Base-by-base conservation (phyloP, 35 echinoderm and acorn worm genomes). In the Ophiothrix spiculata region DNA sequence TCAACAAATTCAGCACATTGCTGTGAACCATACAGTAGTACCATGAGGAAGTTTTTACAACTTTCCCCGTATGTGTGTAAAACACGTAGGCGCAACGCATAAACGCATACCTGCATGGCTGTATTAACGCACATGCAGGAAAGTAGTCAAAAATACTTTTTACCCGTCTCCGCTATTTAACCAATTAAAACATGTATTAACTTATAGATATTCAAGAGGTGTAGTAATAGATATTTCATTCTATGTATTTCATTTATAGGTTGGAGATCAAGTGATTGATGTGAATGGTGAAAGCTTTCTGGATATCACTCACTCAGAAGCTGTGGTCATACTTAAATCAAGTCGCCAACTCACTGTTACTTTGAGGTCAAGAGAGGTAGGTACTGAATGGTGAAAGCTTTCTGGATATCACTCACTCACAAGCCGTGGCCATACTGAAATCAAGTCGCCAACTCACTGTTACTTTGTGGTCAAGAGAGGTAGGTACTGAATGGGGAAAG, bases 261-360 rank as follows among this genome's bases (percentile, higher is more conserved):
- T 95, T 74, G 93, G 93, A 31, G 93, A 95, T 39, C 89, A 95
- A 76, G 81, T 95, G 40, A 79, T 88, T 75, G 85, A 91, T 28
- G 93, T 95, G 36, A 95, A 95, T 77, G 89, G 84, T 35, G 80
- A 80, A 13, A 95, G 89, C 80, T 92, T 87, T 74, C 41, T 86
- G 33, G 63, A 84, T 69, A 64, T 84, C 21, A 60, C 81, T 32
- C 81, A 84, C 37, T 54, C 54, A 64, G 49, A 54, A 84, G 90
- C 90, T 13, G 84, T 92, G 33, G 80, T 92, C 84, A 81, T 87
- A 39, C 56, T 92, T 25, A 92, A 92, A 32, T 37, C 85, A 38
- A 92, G 85, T 56, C 28, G 84, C 3, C 85, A 92, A 54, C 28
- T 87, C 29, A 87, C 90, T 6, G 64, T 92, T 15, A 76, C 79